A percentile compares a stretch with the other conserved stretches of the same genome.
Conservation (phyloP, 2,797 vertebrate genomes). For the Cyclura pinguis region DNA sequence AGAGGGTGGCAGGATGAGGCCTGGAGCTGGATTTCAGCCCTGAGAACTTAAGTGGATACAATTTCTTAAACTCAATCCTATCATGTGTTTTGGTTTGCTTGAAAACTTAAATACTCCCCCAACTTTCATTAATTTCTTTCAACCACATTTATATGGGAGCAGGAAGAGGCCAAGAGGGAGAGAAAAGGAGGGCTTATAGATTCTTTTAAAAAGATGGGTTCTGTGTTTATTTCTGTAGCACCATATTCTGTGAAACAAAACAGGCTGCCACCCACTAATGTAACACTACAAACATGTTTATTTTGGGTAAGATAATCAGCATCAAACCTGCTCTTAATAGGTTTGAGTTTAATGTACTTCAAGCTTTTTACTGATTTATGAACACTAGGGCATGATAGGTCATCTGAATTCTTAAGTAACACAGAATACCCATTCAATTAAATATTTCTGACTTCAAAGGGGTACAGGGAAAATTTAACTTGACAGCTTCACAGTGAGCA, state of each 20-base stretch:
- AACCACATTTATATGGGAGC: not conserved
- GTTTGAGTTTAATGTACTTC: not conserved
- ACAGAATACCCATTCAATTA: constrained; percentile 30
- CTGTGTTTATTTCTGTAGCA: not conserved
- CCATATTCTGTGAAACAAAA: not conserved
- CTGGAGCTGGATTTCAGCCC: too few relatives aligned
- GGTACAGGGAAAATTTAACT: constrained; percentile 20
- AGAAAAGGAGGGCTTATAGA: too few relatives aligned
- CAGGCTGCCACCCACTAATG: not conserved
- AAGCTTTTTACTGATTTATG: constrained; percentile 30
- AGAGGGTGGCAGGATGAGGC: too few relatives aligned
- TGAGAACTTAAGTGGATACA: too few relatives aligned
- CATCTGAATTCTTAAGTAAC: constrained; percentile 36
- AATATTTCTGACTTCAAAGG: constrained; percentile 51
- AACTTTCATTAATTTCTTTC: too few relatives aligned
- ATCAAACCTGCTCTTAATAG: not conserved
- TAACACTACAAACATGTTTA: not conserved
- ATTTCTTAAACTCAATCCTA: too few relatives aligned
- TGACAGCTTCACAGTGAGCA: constrained; percentile 18
- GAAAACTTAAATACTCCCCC: too few relatives aligned
- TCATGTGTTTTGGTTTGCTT: too few relatives aligned
- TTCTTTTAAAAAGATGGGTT: not conserved
- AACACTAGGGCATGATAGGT: not conserved
- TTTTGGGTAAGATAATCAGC: not conserved
- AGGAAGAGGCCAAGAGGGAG: not conserved